These are phyloP conservation scores for Cotesia vestalis DNA, from an alignment of 1,140 invertebrate species.

Conservation along the genomic window DNA sequence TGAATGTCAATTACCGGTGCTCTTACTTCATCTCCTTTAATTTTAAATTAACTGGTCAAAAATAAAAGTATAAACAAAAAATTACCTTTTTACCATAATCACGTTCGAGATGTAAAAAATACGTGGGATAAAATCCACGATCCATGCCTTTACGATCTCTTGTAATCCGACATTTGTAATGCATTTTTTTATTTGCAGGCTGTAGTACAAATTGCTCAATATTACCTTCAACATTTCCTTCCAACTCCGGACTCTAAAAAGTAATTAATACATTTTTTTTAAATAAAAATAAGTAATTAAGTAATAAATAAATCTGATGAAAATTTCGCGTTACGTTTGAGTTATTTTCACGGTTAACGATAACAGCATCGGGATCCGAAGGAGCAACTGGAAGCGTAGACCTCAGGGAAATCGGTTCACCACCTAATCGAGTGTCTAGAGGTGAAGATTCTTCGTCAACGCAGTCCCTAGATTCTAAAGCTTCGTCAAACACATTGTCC, in stretches of 20 bases:
- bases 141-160: constrained; percentile 98
- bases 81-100: constrained; percentile 89
- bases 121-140: constrained; percentile 95
- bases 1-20: no score
- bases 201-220: constrained; percentile 91
- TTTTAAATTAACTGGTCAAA: not conserved
- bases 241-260: constrained; percentile 73
- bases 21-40: not conserved
- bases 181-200: constrained; percentile 89
- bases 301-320: not conserved
- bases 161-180: constrained; percentile 97
- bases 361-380: constrained; percentile 61
- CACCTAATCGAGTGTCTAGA: constrained; percentile 62
- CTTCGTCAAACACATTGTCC: constrained; percentile 66
- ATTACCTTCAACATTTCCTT: constrained; percentile 85
- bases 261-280: not conserved
- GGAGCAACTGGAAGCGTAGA: constrained; percentile 67
- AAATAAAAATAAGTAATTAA: constrained; percentile 4
- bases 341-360: constrained; percentile 59
- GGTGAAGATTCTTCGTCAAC: constrained; percentile 74
- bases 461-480: constrained; percentile 62
- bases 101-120: constrained; percentile 95
- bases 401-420: constrained; percentile 57
- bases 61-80: not conserved
- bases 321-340: constrained; percentile 49